phyloP scores from a whole-genome alignment of 1,140 invertebrate genomes.

The Helicoverpa zea region DNA sequence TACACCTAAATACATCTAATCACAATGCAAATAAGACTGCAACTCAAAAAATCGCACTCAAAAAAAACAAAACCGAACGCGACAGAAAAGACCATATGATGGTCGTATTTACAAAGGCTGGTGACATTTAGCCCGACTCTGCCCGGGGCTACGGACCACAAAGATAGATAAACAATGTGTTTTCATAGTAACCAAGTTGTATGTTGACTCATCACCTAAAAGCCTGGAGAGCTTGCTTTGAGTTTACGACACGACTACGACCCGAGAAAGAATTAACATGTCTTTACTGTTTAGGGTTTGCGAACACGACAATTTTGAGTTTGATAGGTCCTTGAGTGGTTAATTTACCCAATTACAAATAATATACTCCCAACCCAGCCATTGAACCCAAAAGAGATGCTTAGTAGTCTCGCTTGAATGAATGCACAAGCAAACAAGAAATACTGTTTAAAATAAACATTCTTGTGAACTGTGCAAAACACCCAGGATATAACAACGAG shows the following conservation, averaged over 20 bases:
- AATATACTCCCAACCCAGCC: no score
- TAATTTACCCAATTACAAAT: no score
- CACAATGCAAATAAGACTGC: not conserved
- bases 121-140: constrained; percentile 1
- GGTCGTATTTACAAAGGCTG: constrained; percentile 19
- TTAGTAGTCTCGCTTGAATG: no score
- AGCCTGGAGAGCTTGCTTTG: not conserved
- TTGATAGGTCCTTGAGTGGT: no score
- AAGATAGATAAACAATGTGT: constrained; percentile 37
- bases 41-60: not conserved
- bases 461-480: no score
- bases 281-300: no score
- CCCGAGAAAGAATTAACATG: not conserved
- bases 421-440: no score
- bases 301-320: no score
- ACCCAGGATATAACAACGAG: no score
- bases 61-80: not conserved
- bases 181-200: constrained; percentile 36
- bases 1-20: not conserved
- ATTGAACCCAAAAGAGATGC: no score
- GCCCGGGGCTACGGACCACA: not conserved
- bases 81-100: not conserved
- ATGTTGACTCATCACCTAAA: constrained; percentile 44
- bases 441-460: no score
- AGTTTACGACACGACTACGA: constrained; percentile 20